Percentiles rank a stretch among this genome's conserved stretches.
phyloP scores from a whole-genome alignment of 2,113 vertebrate species.

The Sphyrna mokarran region DNA sequence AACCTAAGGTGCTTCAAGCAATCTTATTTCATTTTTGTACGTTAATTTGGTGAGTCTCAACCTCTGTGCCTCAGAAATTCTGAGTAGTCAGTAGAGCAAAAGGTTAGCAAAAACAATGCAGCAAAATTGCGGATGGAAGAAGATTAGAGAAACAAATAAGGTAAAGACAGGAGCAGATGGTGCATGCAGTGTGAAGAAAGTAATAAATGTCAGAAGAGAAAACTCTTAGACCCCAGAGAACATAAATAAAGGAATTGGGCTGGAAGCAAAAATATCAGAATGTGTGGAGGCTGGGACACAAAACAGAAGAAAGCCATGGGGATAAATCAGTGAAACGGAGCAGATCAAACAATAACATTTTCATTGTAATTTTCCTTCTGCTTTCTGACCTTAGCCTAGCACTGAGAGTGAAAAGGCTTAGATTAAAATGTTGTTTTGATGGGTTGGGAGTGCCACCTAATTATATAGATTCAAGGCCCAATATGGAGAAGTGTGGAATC shows the following conservation, averaged over 20 bases:
- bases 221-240: not conserved
- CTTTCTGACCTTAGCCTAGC: not conserved
- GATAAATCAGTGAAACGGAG: not conserved
- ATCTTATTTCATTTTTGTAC: not conserved
- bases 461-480: not conserved
- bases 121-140: not conserved
- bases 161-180: conserved; percentile 21
- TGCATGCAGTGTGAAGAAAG: not conserved
- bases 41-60: not conserved
- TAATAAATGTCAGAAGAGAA: conserved; percentile 12
- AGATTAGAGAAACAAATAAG: conserved; percentile 18
- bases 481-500: not conserved
- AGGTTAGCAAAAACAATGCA: not conserved
- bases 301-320: not conserved
- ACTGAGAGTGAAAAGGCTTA: not conserved
- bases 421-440: not conserved
- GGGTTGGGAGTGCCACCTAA: not conserved
- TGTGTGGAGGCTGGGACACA: not conserved
- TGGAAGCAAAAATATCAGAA: not conserved
- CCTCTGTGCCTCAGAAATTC: not conserved
- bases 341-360: not conserved
- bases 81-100: not conserved
- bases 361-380: not conserved
- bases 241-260: conserved; percentile 19
- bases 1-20: not conserved